Evolutionary conservation across 1,140 invertebrate genomes (phyloP), one percentile per base, ranked within the genome.

Genomic region (Drosophila pruinosa): DNA sequence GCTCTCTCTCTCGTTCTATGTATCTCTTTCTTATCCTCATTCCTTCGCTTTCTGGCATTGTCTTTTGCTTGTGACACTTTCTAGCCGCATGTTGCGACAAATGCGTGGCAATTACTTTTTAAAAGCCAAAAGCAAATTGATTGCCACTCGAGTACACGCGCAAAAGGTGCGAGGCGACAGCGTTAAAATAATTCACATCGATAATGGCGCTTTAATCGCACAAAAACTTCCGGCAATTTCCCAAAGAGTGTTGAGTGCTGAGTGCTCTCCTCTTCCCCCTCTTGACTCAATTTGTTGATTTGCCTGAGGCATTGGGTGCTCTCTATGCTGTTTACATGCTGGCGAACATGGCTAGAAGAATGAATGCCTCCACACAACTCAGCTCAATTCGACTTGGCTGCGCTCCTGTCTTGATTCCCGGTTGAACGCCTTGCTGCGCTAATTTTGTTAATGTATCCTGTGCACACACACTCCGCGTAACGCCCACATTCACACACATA

Each of bases 391-490:
- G 26, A 28, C 26, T n/a, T n/a, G n/a, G n/a, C n/a, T n/a, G 31
- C 31, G 31, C 43, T 47, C 31, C 31, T 12, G 28, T 21, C 19
- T 31, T 53, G 15, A 15, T 10, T 53, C 14, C 41, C 61, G 47
- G 57, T 62, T 77, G 75, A 83, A 86, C 64, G 73, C 77, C 64
- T 86, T 68, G 69, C 65, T 86, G 77, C 77, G 82, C 81, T 86
- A 86, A 86, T 86, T 86, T 86, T 81, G 82, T 86, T 86, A 86
- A 86, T 86, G 82, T 86, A 86, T 81, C 82, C 82, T 81, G 75
- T 75, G 64, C 58, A 76, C 64, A 67, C 57, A 75, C 48, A 78
- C 19, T 62, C 57, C 39, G 28, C 28, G 19, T 48, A 17, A 48
- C 45, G 4, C 22, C 7, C 45, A 2, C 15, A 6, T n/a, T 21